Evolutionary conservation across 2,797 vertebrate species (phyloP), one percentile per base, ranked within the genome.

Genomic region (Pteronotus mesoamericanus): DNA sequence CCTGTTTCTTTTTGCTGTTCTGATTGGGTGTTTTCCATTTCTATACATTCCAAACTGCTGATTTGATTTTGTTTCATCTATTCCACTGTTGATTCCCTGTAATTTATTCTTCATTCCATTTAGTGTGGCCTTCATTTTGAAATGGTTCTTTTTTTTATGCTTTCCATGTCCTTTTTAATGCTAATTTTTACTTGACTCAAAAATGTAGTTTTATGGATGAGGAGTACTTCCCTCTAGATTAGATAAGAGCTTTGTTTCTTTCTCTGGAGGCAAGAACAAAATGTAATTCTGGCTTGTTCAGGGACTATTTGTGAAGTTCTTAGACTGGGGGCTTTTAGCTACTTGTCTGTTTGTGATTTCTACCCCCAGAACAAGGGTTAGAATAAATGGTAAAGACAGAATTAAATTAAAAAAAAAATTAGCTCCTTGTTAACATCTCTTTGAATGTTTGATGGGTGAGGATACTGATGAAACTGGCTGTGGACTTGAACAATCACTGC

Each of bases 141-240:
- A 53, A 48, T 53, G 11, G 32, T 53, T 51, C 19, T 51, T 79
- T 71, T 16, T 66, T 55, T 78, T 37, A 24, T 55, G 21, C n/a
- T 55, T 78, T 78, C 24, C 51, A 78, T 15, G 22, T 16, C 14
- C 21, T 55, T 16, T 78, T 53, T 79, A 37, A 79, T 9, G 34
- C 10, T 91, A 51, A 91, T 37, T 96, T 96, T 95, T 91, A 87
- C 68, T 94, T 77, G 92, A 96, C 46, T 90, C 91, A 97, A 95
- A 97, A 32, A 94, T 82, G 1, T 64, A n/a, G 42, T 68, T 86
- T 86, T 94, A 96, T 21, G 79, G 78, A 44, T 53, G 37, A 92
- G 32, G 88, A 89, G 29, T 39, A 80, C 69, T 88, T 89, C 21
- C n/a, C 39, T 68, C 12, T 59, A 92, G n/a, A 77, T 82, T 80